Base-by-base conservation (phyloP, 2,888 invertebrate species). In the Phania funesta region DNA sequence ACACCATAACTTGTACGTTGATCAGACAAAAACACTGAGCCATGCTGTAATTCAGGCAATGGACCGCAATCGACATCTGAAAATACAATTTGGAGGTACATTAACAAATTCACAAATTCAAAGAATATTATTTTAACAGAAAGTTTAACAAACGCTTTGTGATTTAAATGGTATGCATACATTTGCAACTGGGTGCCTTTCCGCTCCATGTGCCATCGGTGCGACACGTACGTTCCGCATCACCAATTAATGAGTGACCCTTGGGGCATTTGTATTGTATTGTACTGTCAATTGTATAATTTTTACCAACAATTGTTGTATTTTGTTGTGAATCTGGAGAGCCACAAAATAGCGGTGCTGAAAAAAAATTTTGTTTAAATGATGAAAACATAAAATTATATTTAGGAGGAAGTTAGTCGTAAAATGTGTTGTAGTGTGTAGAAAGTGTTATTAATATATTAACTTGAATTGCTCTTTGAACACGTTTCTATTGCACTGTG, bases 271-370 rank as follows among this genome's bases (percentile, higher is more conserved):
- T 91, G 91, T 97, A 97, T 54, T 92, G 92, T 85, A 97, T 95
- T 20, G 90, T 90, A 0, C 94, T 93, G 7, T 95, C 96, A n/a
- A 96, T 92, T 1, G 92, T 92, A 87, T 93, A 94, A 87, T 94
- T 93, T 84, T 91, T 93, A 0, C 96, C 96, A 68, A 92, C 91
- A 65, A 97, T 94, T 0, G 97, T 97, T 0, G 97, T 97, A 89
- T 97, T 97, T 85, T 95, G 92, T 54, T 94, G 92, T 85, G 96
- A 95, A 87, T 97, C 97, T 0, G 98, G 97, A 87, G 96, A 97
- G 13, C 98, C 97, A 87, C 98, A 98, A 0, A 94, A 93, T 3
- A 95, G 93, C 0, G 97, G 97, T 84, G 94, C 97, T 97, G 90
- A 16, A 90, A 89, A 85, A 0, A 54, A 58, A 16, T 8, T 26